These are phyloP conservation scores for Cyprinodon variegatus DNA, from an alignment of 2,113 vertebrate genomes.

Conservation along the genomic window DNA sequence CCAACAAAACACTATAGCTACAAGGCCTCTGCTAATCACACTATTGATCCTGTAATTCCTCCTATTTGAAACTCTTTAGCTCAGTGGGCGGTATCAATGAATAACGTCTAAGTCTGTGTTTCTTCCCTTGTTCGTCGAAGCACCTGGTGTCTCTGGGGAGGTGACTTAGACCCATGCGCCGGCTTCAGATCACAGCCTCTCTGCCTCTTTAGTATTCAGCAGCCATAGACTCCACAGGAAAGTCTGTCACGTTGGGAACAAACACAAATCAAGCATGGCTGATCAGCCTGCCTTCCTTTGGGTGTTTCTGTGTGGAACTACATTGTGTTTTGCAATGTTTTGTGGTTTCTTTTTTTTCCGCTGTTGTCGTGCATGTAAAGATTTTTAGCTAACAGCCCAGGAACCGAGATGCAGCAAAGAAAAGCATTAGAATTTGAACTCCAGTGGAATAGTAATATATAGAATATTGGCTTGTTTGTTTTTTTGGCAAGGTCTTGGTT, in stretches of 20 bases:
- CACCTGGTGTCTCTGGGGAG: slow-evolving; percentile 64
- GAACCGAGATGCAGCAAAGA: slow-evolving; percentile 40
- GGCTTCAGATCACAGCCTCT: slow-evolving; percentile 52
- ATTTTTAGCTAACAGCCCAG: slow-evolving; percentile 47
- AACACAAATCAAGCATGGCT: slow-evolving; percentile 61
- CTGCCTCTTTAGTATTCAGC: slow-evolving; percentile 70
- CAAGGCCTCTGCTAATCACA: slow-evolving; percentile 83
- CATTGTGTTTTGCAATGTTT: slow-evolving; percentile 40
- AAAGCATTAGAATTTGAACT: slow-evolving; percentile 50
- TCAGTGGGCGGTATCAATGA: slow-evolving; percentile 75
- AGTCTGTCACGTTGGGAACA: slow-evolving; percentile 56
- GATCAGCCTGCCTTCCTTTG: slow-evolving; percentile 54
- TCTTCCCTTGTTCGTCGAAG: slow-evolving; percentile 55
- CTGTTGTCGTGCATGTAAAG: slow-evolving; percentile 41
- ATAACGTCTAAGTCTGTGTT: slow-evolving; percentile 69
- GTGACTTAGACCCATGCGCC: slow-evolving; percentile 63
- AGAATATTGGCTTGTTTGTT: slow-evolving; percentile 47
- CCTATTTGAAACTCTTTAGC: slow-evolving; percentile 81
- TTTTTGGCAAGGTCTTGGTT: slow-evolving; percentile 40
- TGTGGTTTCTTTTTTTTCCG: slow-evolving; percentile 4
- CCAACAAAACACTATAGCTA: slow-evolving; percentile 78
- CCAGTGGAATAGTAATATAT: slow-evolving; percentile 57
- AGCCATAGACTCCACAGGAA: slow-evolving; percentile 52
- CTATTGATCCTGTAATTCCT: slow-evolving; percentile 81
- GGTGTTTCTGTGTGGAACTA: slow-evolving; percentile 41